phyloP scores from a whole-genome alignment of 64 coral and sea anemone genomes.

The Porites australiensis region DNA sequence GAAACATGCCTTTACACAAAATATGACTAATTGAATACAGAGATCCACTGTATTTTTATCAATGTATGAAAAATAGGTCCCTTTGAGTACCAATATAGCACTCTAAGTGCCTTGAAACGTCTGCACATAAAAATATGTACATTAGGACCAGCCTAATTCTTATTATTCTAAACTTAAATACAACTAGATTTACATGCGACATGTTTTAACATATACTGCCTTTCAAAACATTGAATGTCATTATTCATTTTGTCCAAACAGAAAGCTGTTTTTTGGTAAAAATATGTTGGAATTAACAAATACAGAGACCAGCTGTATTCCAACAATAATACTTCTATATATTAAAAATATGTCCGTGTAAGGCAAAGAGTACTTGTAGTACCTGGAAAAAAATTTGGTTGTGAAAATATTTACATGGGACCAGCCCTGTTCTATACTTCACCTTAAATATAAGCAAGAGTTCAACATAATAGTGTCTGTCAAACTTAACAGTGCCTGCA shows the following conservation, averaged over 20 bases:
- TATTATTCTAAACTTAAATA: conserved; percentile 45
- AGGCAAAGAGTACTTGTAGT: conserved; percentile 8
- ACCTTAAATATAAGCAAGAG: conserved; percentile 41
- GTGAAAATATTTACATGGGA: conserved; percentile 78
- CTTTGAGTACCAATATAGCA: conserved; percentile 21
- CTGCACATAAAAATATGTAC: conserved; percentile 54
- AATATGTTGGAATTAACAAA: conserved; percentile 6
- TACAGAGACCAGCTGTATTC: conserved; percentile 75
- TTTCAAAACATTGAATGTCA: conserved; percentile 50
- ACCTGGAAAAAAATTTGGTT: conserved; percentile 20
- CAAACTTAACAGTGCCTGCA: conserved; percentile 53
- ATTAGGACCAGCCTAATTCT: conserved; percentile 64
- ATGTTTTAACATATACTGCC: conserved; percentile 28
- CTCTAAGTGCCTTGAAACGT: conserved; percentile 24
- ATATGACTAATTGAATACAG: conserved; percentile 57
- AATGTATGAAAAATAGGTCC: conserved; percentile 67
- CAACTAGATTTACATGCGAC: conserved; percentile 4
- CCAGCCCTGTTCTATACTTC: conserved; percentile 76
- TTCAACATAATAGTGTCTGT: conserved; percentile 35
- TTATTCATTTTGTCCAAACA: conserved; percentile 68
- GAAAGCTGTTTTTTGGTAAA: conserved; percentile 71
- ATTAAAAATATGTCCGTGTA: conserved; percentile 78
- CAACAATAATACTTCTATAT: background rate
- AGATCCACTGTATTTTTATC: conserved; percentile 47
- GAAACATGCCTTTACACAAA: conserved; percentile 38